Conservation (phyloP, 92 coral and sea anemone genomes). For the Epizoanthus stellaris region DNA sequence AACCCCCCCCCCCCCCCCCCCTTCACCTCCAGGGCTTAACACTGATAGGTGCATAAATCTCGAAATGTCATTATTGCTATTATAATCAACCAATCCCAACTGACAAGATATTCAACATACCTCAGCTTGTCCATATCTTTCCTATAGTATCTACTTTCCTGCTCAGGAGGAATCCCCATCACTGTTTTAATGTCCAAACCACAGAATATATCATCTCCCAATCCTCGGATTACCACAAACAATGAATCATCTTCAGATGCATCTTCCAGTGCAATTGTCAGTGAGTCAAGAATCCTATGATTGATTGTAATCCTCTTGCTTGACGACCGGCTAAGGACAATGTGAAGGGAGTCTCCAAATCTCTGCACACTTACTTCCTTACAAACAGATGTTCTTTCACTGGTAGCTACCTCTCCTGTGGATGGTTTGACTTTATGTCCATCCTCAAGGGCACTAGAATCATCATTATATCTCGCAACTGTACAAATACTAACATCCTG, state of each 20-base stretch:
- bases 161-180: constrained; percentile 65
- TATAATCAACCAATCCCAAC: no score
- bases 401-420: constrained; percentile 27
- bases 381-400: constrained; percentile 62
- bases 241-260: constrained; percentile 87
- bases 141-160: constrained; percentile 75
- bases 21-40: no score
- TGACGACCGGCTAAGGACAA: constrained; percentile 78
- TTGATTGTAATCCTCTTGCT: constrained; percentile 86
- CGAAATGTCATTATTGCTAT: no score
- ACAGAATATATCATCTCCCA: constrained; percentile 88
- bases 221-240: constrained; percentile 88
- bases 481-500: background rate
- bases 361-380: constrained; percentile 86
- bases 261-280: constrained; percentile 94
- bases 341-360: constrained; percentile 74
- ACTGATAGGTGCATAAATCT: no score
- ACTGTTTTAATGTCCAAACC: constrained; percentile 86
- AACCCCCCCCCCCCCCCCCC: no score
- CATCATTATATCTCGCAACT: constrained; percentile 8
- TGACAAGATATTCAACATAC: constrained; percentile 36
- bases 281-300: constrained; percentile 83
- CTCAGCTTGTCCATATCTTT: constrained; percentile 88
- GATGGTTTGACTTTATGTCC: constrained; percentile 35
- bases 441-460: constrained; percentile 21